A percentile compares a stretch with the other conserved stretches of the same genome.
These are phyloP conservation scores for Ichneumoninae sp. DNA, from an alignment of 2,888 invertebrate genomes.

Conservation along the genomic window DNA sequence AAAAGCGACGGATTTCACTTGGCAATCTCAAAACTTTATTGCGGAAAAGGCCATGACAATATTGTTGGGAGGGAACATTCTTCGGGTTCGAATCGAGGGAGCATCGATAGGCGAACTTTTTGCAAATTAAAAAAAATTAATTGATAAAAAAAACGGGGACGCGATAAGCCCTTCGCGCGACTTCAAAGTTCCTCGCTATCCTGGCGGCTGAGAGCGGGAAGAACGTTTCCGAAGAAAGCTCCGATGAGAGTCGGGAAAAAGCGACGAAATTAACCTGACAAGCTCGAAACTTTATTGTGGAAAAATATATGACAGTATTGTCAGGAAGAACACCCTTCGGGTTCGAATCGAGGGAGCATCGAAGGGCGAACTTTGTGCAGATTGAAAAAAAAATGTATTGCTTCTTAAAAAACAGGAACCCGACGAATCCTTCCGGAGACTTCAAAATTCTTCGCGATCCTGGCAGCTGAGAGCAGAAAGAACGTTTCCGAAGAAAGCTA, in stretches of 20 bases:
- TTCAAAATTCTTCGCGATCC: slow-evolving; percentile 37
- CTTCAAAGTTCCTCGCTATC: slow-evolving; percentile 40
- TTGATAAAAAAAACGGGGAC: not conserved
- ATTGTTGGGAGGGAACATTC: not conserved
- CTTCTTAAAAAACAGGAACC: not conserved
- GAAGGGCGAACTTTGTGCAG: too few species aligned
- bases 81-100: not conserved
- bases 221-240: not conserved
- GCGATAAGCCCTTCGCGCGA: not conserved
- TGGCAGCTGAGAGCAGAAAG: not conserved
- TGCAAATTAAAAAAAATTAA: too few species aligned
- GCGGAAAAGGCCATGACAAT: not conserved
- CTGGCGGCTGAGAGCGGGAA: not conserved
- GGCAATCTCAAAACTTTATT: not conserved
- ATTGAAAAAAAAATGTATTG: too few species aligned
- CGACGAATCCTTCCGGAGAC: not conserved
- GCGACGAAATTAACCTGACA: not conserved
- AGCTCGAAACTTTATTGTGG: not conserved
- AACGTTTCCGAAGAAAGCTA: not conserved
- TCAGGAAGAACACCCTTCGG: not conserved
- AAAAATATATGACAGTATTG: not conserved
- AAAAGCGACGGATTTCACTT: not conserved
- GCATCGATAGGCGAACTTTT: too few species aligned
- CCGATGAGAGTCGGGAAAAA: not conserved
- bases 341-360: too few species aligned